Evolutionary conservation across 2,888 invertebrate species (phyloP).

Genomic region (Aphidius colemani): DNA sequence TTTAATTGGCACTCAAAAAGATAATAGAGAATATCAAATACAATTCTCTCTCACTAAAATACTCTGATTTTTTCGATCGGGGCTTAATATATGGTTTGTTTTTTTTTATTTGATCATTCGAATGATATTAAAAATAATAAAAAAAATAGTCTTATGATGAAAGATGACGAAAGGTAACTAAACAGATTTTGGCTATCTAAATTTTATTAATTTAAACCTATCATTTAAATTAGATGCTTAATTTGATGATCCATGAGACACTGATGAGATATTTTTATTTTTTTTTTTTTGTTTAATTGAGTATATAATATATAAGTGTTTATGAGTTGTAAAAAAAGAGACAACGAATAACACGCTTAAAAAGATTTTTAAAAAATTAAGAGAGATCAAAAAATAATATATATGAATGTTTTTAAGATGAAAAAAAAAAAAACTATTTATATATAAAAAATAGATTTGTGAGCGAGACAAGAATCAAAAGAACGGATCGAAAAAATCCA

Average conservation of each 20-base stretch:
- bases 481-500: constrained; percentile 40
- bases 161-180: too few relatives aligned
- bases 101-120: too few relatives aligned
- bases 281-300: constrained; percentile 14
- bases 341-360: constrained; percentile 22
- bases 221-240: constrained; percentile 13
- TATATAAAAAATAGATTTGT: neutral
- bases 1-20: too few relatives aligned
- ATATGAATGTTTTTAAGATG: constrained; percentile 11
- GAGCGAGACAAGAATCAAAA: constrained; percentile 12
- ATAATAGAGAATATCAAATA: too few relatives aligned
- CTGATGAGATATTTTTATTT: constrained; percentile 10
- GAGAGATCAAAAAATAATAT: constrained; percentile 4
- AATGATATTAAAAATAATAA: too few relatives aligned
- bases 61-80: too few relatives aligned
- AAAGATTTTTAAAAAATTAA: neutral
- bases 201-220: constrained; percentile 16
- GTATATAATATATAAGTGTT: constrained; percentile 15
- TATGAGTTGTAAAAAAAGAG: constrained; percentile 8
- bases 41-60: too few relatives aligned
- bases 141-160: too few relatives aligned
- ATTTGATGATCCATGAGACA: constrained; percentile 18
- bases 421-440: constrained; percentile 4
- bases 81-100: too few relatives aligned
- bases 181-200: neutral